Evolutionary conservation across 2,113 vertebrate genomes (phyloP).

Genomic region (Channa maculata): DNA sequence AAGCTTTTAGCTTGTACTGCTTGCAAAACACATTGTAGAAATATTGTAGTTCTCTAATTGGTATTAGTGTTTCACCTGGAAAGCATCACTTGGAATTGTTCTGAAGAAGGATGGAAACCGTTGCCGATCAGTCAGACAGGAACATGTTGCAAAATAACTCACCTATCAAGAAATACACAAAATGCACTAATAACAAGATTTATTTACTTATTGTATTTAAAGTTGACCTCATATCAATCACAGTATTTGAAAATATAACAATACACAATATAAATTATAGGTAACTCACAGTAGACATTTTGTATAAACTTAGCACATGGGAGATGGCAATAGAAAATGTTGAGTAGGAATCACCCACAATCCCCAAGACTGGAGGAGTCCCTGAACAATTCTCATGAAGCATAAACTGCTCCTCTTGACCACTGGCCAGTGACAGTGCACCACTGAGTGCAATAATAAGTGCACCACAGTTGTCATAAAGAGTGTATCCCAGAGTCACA

Average conservation of each 20-base stretch:
- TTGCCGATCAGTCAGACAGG: slow-evolving; percentile 43
- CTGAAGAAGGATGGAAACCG: slow-evolving; percentile 54
- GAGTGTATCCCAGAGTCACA: slow-evolving; percentile 70
- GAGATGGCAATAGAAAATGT: slow-evolving; percentile 75
- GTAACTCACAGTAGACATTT: slow-evolving; percentile 70
- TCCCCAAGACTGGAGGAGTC: slow-evolving; percentile 66
- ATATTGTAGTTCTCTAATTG: neutral
- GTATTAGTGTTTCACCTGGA: slow-evolving; percentile 30
- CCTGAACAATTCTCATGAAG: slow-evolving; percentile 55
- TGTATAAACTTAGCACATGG: slow-evolving; percentile 69
- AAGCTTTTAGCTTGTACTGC: too few relatives aligned
- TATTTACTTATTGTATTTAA: too few relatives aligned
- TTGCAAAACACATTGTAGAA: too few relatives aligned
- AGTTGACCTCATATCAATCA: too few relatives aligned
- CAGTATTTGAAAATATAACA: neutral
- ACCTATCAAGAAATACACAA: slow-evolving; percentile 24
- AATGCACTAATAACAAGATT: neutral
- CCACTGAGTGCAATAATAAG: slow-evolving; percentile 68
- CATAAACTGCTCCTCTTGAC: slow-evolving; percentile 45
- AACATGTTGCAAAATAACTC: slow-evolving; percentile 59
- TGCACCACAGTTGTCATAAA: slow-evolving; percentile 75
- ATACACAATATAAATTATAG: too few relatives aligned
- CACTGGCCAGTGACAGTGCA: slow-evolving; percentile 63
- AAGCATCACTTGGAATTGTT: slow-evolving; percentile 56
- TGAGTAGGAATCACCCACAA: slow-evolving; percentile 75